Percentiles rank a stretch among this genome's conserved stretches.
These are phyloP conservation scores for Cathartes aura DNA, from an alignment of 2,113 vertebrate species.

Conservation along the genomic window DNA sequence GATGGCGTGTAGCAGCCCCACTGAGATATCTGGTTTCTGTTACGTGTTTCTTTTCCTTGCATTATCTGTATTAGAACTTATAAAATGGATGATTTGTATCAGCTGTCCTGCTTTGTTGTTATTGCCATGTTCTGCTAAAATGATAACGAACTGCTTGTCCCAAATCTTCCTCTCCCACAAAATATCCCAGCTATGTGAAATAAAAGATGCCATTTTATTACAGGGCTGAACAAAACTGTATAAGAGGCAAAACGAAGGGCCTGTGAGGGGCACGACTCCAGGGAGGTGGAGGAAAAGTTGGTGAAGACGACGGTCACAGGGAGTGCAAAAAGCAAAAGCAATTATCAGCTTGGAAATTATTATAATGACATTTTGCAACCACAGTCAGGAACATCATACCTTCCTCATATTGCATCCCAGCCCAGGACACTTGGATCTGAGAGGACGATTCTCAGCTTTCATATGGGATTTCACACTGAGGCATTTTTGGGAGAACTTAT, in stretches of 20 bases:
- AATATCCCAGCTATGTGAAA: slow-evolving; percentile 60
- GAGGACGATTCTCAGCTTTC: neutral
- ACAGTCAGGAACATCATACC: neutral
- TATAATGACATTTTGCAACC: neutral
- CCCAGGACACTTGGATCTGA: neutral
- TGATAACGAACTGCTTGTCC: slow-evolving; percentile 5
- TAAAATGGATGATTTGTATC: slow-evolving; percentile 61
- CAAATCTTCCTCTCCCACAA: slow-evolving; percentile 48
- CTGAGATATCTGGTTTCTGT: slow-evolving; percentile 61
- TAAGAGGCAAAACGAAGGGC: neutral
- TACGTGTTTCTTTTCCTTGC: slow-evolving; percentile 59
- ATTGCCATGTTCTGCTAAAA: slow-evolving; percentile 48
- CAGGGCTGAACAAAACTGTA: neutral
- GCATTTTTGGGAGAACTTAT: neutral
- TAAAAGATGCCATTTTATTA: slow-evolving; percentile 23
- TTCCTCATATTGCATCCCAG: neutral
- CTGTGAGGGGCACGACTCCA: neutral
- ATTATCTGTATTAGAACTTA: slow-evolving; percentile 64
- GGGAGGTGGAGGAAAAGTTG: neutral
- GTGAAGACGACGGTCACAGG: neutral
- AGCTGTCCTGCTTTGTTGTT: slow-evolving; percentile 56
- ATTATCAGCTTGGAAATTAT: neutral
- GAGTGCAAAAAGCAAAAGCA: neutral
- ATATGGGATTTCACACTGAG: neutral
- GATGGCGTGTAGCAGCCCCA: neutral